These are phyloP conservation scores for Bedellia somnulentella DNA, from an alignment of 2,888 invertebrate genomes.

Conservation along the genomic window DNA sequence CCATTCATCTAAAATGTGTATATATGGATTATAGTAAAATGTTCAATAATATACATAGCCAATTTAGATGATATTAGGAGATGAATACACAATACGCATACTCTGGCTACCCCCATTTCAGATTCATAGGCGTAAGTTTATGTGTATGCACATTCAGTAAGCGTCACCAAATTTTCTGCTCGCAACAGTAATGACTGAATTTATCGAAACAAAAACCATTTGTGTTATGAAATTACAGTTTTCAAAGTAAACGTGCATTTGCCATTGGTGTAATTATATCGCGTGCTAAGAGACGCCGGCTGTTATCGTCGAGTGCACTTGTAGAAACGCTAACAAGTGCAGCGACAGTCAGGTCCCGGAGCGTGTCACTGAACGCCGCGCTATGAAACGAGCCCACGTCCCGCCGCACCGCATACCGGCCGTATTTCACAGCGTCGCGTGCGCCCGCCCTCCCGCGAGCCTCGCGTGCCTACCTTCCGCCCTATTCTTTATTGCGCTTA, in stretches of 20 bases:
- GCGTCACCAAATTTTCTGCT: too few species aligned
- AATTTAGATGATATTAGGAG: too few species aligned
- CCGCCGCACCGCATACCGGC: conserved; percentile 1
- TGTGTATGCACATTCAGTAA: too few species aligned
- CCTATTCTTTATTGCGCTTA: conserved; percentile 34
- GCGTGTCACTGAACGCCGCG: conserved; percentile 1
- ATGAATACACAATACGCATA: too few species aligned
- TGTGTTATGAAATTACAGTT: conserved; percentile 1
- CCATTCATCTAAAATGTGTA: too few species aligned
- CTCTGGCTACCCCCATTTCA: too few species aligned
- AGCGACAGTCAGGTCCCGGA: conserved; percentile 4
- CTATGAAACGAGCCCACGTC: conserved; percentile 6
- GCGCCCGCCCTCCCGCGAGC: conserved; percentile 13
- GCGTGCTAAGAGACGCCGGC: conserved; percentile 3
- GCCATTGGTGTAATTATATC: conserved; percentile 5
- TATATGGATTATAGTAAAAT: too few species aligned
- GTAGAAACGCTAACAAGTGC: conserved; percentile 9
- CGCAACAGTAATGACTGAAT: too few species aligned
- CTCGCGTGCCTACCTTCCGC: conserved; percentile 8
- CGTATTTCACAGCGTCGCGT: conserved; percentile 21
- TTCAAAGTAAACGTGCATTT: conserved; percentile 3
- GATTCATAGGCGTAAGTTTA: too few species aligned
- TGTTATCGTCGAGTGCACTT: conserved; percentile 8
- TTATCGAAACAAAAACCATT: too few species aligned
- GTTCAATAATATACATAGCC: too few species aligned